phyloP scores from a whole-genome alignment of 2,888 invertebrate genomes.

The Anorthoa munda region DNA sequence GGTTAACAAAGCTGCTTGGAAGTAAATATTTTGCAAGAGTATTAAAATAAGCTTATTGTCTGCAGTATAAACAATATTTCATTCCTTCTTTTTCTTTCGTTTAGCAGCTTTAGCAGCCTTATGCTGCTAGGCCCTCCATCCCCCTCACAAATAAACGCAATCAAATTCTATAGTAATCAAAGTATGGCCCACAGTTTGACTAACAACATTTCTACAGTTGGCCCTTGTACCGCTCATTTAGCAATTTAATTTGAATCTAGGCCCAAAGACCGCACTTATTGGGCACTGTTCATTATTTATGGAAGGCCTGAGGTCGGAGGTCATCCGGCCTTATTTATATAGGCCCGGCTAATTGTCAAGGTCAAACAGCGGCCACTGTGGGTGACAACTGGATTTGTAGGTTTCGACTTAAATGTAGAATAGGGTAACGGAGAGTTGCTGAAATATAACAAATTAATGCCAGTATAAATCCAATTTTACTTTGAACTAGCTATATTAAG shows the following conservation, averaged over 20 bases:
- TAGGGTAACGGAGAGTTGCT: not conserved
- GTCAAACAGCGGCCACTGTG: constrained; percentile 21
- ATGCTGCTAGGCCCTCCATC: not conserved
- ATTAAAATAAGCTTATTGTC: too few species aligned
- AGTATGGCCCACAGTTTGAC: not conserved
- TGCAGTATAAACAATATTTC: too few species aligned
- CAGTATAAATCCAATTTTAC: not conserved
- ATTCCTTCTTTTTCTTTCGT: too few species aligned
- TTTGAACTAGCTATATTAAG: not conserved
- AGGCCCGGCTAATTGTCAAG: constrained; percentile 24
- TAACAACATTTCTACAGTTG: not conserved
- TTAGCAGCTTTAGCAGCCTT: too few species aligned
- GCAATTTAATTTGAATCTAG: constrained; percentile 29
- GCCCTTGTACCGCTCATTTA: not conserved
- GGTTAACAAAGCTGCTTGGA: too few species aligned
- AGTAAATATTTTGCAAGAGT: too few species aligned
- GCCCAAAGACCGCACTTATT: not conserved
- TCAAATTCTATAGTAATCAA: not conserved
- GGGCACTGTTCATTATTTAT: constrained; percentile 50
- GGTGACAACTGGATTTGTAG: constrained; percentile 3
- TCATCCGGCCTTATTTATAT: constrained; percentile 27
- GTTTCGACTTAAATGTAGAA: not conserved
- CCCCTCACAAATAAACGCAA: not conserved
- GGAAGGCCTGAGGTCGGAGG: constrained; percentile 23
- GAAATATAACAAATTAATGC: not conserved